Conservation (phyloP, 2,797 vertebrate genomes). For the Fratercula arctica region DNA sequence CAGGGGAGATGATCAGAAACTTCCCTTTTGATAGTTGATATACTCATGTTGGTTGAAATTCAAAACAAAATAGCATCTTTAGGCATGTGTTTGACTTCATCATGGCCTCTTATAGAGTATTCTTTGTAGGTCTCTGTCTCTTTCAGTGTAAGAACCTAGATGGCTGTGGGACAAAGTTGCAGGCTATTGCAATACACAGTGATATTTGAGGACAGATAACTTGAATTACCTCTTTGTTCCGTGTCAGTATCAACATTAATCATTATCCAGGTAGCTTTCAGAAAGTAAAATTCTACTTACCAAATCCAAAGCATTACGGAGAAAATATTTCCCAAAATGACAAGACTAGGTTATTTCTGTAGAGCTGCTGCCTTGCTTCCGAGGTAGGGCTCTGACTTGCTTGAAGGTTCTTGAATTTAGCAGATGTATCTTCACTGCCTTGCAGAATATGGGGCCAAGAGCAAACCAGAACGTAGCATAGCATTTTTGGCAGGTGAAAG, state of each 20-base stretch:
- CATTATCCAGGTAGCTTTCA: background rate
- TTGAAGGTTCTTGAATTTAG: background rate
- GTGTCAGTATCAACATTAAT: background rate
- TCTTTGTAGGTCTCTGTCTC: background rate
- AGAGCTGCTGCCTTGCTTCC: background rate
- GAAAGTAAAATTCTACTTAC: background rate
- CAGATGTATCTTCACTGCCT: background rate
- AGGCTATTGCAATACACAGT: background rate
- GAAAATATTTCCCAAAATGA: background rate
- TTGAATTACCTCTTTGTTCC: background rate
- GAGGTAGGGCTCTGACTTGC: background rate
- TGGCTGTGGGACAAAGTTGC: background rate
- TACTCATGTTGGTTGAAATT: background rate
- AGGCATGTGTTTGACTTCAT: background rate
- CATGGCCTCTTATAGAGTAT: background rate
- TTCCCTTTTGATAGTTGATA: background rate
- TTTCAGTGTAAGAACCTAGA: background rate
- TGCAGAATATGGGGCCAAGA: background rate
- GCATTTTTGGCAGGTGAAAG: background rate
- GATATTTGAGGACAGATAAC: background rate
- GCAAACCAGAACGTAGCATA: background rate
- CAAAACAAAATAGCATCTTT: background rate
- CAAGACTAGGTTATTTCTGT: background rate
- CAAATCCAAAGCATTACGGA: background rate
- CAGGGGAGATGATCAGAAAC: background rate